Base-by-base conservation (phyloP, 2,797 vertebrate genomes). In the Adelosebastes latens region DNA sequence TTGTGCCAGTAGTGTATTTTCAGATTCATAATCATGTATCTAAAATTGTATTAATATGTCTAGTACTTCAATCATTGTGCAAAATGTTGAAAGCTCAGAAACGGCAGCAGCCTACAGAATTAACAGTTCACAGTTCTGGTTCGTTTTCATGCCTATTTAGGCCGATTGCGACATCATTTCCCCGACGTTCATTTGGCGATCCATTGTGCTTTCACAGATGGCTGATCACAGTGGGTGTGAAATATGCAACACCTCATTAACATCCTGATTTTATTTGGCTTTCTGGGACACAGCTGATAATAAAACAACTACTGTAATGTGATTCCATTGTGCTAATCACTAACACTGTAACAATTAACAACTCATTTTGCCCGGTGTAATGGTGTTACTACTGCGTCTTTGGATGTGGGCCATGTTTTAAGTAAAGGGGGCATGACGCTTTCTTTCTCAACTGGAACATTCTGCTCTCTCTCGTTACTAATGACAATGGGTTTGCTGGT, bases 171-270 rank as follows among this genome's bases (percentile, higher is more conserved):
- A 10, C 72, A 61, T 83, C 22, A 72, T 66, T 65, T 70, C 27
- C 16, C 49, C 27, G 67, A 20, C 9, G 3, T 14, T 72, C 11
- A 24, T 61, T 62, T 16, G 42, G 46, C 8, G 5, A 58, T 46
- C n/a, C 14, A 16, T 13, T 36, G 46, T 49, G 52, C 62, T 61
- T 75, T 56, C 68, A 74, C 39, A 58, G 68, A 78, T 20, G 69
- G 59, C 25, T 70, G 32, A 71, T 70, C 27, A 16, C 49, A 66
- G 72, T n/a, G 70, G 55, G 66, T 86, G 74, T 69, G 49, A 79
- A 83, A 85, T 82, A 75, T 74, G 68, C 80, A 82, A 80, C 85
- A 88, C 88, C 83, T 90, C 78, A 61, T 81, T 76, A 85, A 60
- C 52, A 0, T 79, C 55, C 42, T 34, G 53, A 63, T 75, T 87